Conservation (phyloP, 1,140 invertebrate species). For the Coelopa frigida region DNA sequence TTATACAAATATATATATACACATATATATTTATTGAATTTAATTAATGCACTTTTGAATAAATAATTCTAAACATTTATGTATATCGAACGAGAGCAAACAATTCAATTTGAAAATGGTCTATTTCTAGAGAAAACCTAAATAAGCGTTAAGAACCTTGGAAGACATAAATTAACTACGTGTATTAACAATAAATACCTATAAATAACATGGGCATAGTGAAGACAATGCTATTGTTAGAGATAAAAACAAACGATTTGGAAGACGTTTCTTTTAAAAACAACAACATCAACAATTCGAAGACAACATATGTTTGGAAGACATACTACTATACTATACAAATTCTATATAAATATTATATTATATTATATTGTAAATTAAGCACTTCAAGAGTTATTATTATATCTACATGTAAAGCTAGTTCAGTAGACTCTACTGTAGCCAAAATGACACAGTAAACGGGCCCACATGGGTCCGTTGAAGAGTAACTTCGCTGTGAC, state of each 20-base stretch:
- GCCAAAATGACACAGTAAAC: too few relatives aligned
- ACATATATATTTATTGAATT: constrained; percentile 11
- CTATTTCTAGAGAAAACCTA: constrained; percentile 17
- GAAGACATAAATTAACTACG: constrained; percentile 30
- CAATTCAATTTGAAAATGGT: constrained; percentile 39
- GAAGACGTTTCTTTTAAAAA: constrained; percentile 36
- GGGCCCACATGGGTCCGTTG: too few relatives aligned
- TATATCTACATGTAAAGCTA: too few relatives aligned
- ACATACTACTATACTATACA: constrained; percentile 22
- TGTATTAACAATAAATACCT: constrained; percentile 22
- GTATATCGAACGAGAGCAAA: constrained; percentile 17
- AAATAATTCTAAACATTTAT: constrained; percentile 32
- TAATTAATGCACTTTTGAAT: constrained; percentile 11
- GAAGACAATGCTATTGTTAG: not conserved
- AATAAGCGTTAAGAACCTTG: constrained; percentile 9
- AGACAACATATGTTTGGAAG: constrained; percentile 29
- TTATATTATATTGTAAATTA: too few relatives aligned
- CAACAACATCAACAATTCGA: constrained; percentile 7
- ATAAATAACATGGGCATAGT: constrained; percentile 9
- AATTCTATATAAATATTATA: too few relatives aligned
- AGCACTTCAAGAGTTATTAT: too few relatives aligned
- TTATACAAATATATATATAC: constrained; percentile 10
- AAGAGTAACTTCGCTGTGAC: too few relatives aligned
- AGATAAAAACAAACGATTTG: constrained; percentile 15
- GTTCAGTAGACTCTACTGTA: too few relatives aligned